These are phyloP conservation scores for Chiroxiphia lanceolata DNA, from an alignment of 2,797 vertebrate species.

Conservation along the genomic window DNA sequence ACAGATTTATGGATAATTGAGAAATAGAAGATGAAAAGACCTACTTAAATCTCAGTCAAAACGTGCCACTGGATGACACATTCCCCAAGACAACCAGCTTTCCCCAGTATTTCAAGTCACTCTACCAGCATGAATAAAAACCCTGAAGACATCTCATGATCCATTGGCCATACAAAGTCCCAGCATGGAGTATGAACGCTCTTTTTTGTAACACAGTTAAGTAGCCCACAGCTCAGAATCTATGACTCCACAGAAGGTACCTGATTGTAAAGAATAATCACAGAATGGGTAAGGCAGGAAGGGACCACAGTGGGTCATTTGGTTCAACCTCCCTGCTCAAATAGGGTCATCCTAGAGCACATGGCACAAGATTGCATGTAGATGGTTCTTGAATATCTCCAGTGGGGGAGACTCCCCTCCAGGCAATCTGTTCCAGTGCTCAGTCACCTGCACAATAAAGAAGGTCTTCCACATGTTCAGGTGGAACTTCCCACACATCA, in stretches of 20 bases:
- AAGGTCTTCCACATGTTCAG: neutral
- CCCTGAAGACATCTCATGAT: neutral
- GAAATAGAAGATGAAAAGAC: neutral
- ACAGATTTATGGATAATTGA: neutral
- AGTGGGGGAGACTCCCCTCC: neutral
- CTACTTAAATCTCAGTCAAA: neutral
- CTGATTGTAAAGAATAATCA: neutral
- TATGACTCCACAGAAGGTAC: fast-evolving
- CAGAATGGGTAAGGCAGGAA: neutral
- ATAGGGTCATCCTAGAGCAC: neutral
- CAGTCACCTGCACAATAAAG: neutral
- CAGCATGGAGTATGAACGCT: neutral
- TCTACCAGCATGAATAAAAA: neutral
- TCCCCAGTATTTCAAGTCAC: neutral
- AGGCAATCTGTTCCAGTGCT: neutral
- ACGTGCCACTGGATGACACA: neutral
- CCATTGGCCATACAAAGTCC: neutral
- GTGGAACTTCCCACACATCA: neutral
- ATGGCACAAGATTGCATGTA: neutral
- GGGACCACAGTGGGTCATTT: neutral
- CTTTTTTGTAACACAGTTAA: neutral
- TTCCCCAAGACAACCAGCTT: neutral
- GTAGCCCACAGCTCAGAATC: neutral
- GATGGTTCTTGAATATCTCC: neutral
- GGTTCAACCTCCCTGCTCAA: neutral